Percentiles rank a stretch among this genome's conserved stretches.
These are phyloP conservation scores for Anguilla pacifica DNA, from an alignment of 2,797 vertebrate species.

Conservation along the genomic window DNA sequence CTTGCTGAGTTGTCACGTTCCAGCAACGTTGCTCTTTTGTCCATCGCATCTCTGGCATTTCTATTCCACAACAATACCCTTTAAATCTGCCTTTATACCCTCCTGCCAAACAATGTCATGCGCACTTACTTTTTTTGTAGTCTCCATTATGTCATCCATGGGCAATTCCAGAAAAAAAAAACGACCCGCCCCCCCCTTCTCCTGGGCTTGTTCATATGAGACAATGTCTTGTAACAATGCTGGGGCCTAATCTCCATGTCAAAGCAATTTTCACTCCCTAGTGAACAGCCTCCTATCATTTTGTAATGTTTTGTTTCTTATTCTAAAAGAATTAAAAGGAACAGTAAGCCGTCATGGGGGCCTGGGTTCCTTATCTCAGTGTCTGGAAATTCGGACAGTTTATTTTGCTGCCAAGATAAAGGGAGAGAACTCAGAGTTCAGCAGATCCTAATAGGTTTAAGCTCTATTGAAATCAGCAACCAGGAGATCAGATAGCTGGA, in stretches of 20 bases:
- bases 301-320: constrained; percentile 98
- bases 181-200: constrained; percentile 68
- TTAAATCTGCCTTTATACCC: constrained; percentile 80
- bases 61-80: constrained; percentile 77
- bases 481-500: constrained; percentile 93
- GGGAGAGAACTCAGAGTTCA: constrained; percentile 77
- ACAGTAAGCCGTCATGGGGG: constrained; percentile 85
- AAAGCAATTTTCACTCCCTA: constrained; percentile 98
- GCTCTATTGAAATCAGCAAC: constrained; percentile 89
- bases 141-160: constrained; percentile 85
- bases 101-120: constrained; percentile 90
- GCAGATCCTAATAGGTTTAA: constrained; percentile 95
- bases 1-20: constrained; percentile 84
- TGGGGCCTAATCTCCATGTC: constrained; percentile 84
- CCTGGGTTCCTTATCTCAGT: constrained; percentile 88
- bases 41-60: constrained; percentile 75
- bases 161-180: constrained; percentile 78
- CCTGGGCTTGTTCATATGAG: constrained; percentile 79
- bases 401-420: constrained; percentile 90
- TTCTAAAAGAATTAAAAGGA: constrained; percentile 92
- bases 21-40: constrained; percentile 76
- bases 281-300: constrained; percentile 95
- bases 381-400: constrained; percentile 93
- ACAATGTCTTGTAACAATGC: constrained; percentile 88
- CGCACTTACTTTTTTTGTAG: constrained; percentile 85